phyloP scores from a whole-genome alignment of 1,140 invertebrate species.

The Calephelis nemesis region DNA sequence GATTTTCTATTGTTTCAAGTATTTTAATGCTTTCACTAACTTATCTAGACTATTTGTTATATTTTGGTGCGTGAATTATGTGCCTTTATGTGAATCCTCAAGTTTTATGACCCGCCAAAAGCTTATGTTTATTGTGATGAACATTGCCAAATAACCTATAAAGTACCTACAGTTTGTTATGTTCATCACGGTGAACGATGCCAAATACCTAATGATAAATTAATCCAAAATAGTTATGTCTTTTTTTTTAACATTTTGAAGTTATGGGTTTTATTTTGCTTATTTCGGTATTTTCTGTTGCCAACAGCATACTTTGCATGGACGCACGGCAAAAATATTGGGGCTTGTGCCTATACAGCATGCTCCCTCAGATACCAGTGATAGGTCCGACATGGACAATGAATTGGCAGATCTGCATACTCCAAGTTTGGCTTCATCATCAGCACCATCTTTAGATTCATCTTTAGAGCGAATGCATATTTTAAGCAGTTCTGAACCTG shows the following conservation, averaged over 20 bases:
- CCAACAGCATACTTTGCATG: slow-evolving; percentile 28
- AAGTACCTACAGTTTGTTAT: slow-evolving; percentile 29
- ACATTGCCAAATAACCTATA: slow-evolving; percentile 32
- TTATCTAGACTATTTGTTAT: slow-evolving; percentile 30
- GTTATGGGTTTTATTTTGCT: slow-evolving; percentile 26
- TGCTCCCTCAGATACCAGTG: slow-evolving; percentile 33
- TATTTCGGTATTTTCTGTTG: slow-evolving; percentile 27
- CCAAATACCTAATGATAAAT: slow-evolving; percentile 27
- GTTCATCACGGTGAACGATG: slow-evolving; percentile 28
- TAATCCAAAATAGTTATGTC: slow-evolving; percentile 25
- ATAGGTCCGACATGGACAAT: slow-evolving; percentile 31
- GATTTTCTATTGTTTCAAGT: slow-evolving; percentile 27
- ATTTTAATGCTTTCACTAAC: slow-evolving; percentile 30
- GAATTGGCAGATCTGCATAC: slow-evolving; percentile 28
- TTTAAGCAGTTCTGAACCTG: slow-evolving; percentile 30
- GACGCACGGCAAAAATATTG: slow-evolving; percentile 31
- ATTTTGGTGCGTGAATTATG: slow-evolving; percentile 30
- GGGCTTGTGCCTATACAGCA: slow-evolving; percentile 32
- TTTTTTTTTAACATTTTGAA: slow-evolving; percentile 26
- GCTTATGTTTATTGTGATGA: slow-evolving; percentile 27
- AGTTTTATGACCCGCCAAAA: slow-evolving; percentile 27
- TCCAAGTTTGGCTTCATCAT: slow-evolving; percentile 34
- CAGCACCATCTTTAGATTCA: slow-evolving; percentile 31
- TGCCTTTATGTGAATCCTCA: slow-evolving; percentile 28
- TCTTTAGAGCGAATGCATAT: slow-evolving; percentile 32